Evolutionary conservation across 2,797 vertebrate genomes (phyloP).

Genomic region (Ataeniobius toweri): DNA sequence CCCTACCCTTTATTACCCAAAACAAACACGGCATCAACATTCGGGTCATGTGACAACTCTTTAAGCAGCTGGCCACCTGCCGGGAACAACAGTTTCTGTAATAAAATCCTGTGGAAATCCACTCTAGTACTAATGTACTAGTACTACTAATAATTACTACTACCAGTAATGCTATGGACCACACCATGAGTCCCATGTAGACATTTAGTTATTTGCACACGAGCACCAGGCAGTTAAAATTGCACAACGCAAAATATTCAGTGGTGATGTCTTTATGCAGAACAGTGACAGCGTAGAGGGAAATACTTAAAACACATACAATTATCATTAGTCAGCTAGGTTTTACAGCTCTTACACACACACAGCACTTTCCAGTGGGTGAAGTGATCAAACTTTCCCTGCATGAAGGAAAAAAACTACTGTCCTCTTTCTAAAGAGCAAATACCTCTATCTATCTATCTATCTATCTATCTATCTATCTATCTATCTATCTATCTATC

Average conservation of each 20-base stretch:
- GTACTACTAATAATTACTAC: too few species aligned
- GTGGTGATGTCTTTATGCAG: background rate
- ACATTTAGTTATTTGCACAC: background rate
- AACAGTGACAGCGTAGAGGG: background rate
- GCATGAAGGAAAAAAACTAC: background rate
- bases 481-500: too few species aligned
- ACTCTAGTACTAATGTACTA: background rate
- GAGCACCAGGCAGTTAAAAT: background rate
- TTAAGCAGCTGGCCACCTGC: background rate
- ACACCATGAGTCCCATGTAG: background rate
- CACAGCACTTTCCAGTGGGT: background rate
- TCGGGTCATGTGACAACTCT: too few species aligned
- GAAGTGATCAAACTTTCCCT: background rate
- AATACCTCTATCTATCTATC: background rate
- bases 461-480: too few species aligned
- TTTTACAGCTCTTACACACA: background rate
- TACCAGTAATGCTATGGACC: background rate
- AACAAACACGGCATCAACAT: background rate
- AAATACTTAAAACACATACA: background rate
- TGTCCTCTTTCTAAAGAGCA: background rate
- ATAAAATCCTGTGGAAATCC: background rate
- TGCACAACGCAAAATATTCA: background rate
- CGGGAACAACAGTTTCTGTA: background rate
- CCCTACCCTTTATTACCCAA: background rate
- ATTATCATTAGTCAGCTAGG: background rate